Base-by-base conservation (phyloP, 2,797 vertebrate species). In the Ptychobarbus kaznakovi region DNA sequence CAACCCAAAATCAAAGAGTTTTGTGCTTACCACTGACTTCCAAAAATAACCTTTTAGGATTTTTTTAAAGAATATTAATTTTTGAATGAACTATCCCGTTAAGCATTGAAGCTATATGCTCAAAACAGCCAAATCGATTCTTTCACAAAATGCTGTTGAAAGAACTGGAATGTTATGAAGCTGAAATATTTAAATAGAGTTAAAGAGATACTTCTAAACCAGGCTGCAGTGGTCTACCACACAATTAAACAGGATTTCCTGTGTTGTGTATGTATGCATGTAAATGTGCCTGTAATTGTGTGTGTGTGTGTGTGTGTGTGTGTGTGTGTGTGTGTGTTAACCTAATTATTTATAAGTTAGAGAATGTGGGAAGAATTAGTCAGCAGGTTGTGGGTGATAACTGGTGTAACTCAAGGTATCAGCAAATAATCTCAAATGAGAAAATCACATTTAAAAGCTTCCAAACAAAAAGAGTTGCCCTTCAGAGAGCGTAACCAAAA, bases 151-250 rank as follows among this genome's bases (percentile, higher is more conserved):
- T 75, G 73, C 16, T 53, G 4, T 35, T 76, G 1, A 76, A 22
- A 53, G 2, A 76, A 10, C 22, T 61, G 38, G 42, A 69, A 69
- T 40, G 35, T 77, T 16, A 58, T 56, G 11, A 40, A 58, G 32
- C 51, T 58, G 20, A 58, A 56, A 77, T 70, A 70, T 77, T 40
- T 16, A 40, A 77, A 77, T 58, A n/a, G 22, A 12, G 49, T 12
- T 25, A 35, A 4, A 49, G 42, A 49, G 18, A 28, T n/a, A 12
- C 20, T 76, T 76, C 73, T 6, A 38, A n/a, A 10, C 35, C 4
- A 15, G 22, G 9, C 13, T 1, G 4, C 20, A 22, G 28, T 77
- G 20, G 53, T 40, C 35, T 78, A 61, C 18, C 3, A 78, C 11
- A 18, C 28, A 58, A 20, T 22, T 16, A 25, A 42, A 40, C 22